phyloP scores from a whole-genome alignment of 2,113 vertebrate genomes.

The Podarcis cretensis region DNA sequence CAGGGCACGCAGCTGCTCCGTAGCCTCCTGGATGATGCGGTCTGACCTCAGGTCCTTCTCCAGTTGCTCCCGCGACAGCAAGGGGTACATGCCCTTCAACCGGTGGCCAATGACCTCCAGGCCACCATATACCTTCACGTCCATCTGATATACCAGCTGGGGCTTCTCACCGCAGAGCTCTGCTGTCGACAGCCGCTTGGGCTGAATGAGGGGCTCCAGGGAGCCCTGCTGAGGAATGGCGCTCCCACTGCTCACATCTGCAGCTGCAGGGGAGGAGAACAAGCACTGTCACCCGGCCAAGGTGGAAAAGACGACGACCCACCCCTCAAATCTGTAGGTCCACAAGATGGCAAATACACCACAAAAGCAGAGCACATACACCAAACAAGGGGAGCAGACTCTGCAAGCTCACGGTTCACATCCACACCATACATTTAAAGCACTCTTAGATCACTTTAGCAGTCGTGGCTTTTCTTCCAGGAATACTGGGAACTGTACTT shows the following conservation, averaged over 20 bases:
- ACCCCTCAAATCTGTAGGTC: not conserved
- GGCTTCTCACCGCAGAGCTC: slow-evolving; percentile 41
- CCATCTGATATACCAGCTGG: slow-evolving; percentile 40
- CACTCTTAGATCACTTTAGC: no score
- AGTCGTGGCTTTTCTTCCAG: no score
- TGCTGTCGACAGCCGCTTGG: not conserved
- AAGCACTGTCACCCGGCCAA: no score
- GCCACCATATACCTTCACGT: not conserved
- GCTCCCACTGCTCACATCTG: not conserved
- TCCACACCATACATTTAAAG: no score
- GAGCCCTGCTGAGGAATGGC: not conserved
- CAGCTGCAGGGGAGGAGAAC: not conserved
- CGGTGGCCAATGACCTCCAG: slow-evolving; percentile 64
- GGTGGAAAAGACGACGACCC: not conserved
- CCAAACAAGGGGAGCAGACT: not conserved
- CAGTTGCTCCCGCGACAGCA: slow-evolving; percentile 67
- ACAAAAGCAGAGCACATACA: not conserved
- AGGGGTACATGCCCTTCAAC: slow-evolving; percentile 67
- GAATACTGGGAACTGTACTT: no score
- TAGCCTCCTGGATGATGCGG: slow-evolving; percentile 52
- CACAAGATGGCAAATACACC: not conserved
- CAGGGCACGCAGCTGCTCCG: slow-evolving; percentile 58
- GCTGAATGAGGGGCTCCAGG: not conserved
- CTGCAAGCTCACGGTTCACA: not conserved
- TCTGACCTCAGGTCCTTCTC: slow-evolving; percentile 72